phyloP scores from a whole-genome alignment of 2,797 vertebrate genomes.

The Melanotaenia maccullochi region DNA sequence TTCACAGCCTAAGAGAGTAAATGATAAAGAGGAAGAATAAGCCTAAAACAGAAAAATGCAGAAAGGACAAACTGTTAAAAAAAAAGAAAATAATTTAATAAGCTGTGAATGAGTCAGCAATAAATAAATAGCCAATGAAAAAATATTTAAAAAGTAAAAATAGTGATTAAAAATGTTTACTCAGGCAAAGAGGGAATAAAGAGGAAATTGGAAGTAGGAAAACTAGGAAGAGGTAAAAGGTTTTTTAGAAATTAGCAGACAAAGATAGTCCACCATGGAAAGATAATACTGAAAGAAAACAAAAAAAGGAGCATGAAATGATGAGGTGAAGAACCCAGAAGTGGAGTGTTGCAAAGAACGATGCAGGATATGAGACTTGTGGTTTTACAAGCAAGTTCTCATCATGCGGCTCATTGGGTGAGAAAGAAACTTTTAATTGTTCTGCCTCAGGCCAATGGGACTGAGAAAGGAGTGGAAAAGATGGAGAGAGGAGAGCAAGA shows the following conservation, averaged over 20 bases:
- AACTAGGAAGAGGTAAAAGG: conserved; percentile 1
- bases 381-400: conserved; percentile 72
- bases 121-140: neutral
- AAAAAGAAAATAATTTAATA: neutral
- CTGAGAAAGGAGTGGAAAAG: conserved; percentile 3
- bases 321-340: conserved; percentile 31
- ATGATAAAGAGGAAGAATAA: neutral
- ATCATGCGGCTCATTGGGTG: conserved; percentile 79
- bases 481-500: neutral
- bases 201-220: neutral
- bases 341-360: conserved; percentile 13
- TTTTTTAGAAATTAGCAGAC: neutral
- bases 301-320: neutral
- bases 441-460: conserved; percentile 60
- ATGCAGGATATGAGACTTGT: conserved; percentile 50
- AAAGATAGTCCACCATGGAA: neutral
- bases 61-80: neutral
- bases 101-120: neutral
- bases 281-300: conserved; percentile 3
- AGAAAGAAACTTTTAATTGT: conserved; percentile 83
- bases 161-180: neutral
- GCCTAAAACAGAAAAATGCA: neutral
- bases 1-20: too few species aligned
- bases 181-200: neutral
- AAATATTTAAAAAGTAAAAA: neutral